phyloP scores from a whole-genome alignment of 2,113 vertebrate genomes.

The Actinemys pallida region DNA sequence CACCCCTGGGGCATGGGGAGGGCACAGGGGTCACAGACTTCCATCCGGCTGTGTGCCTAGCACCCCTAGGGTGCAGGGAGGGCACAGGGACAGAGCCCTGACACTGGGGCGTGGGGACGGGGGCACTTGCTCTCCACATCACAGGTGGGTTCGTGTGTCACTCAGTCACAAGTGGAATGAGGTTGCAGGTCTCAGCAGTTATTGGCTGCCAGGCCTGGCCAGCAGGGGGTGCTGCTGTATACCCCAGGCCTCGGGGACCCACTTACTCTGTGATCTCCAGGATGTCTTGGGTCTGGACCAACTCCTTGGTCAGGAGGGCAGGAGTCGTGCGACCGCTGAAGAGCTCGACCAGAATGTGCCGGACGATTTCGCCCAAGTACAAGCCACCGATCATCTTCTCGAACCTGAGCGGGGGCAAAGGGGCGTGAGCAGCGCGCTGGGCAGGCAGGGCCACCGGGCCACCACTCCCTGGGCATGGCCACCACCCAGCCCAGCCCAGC shows the following conservation, averaged over 20 bases:
- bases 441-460: background rate
- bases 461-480: background rate
- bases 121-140: background rate
- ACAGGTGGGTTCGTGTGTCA: background rate
- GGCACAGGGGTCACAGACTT: too few species aligned
- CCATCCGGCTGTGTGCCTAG: too few species aligned
- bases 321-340: slow-evolving; percentile 67
- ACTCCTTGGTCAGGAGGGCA: slow-evolving; percentile 52
- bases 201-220: background rate
- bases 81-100: background rate
- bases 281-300: slow-evolving; percentile 78
- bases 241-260: too few species aligned
- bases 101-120: rapidly evolving
- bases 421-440: background rate
- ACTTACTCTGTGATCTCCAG: slow-evolving; percentile 84
- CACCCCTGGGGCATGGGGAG: too few species aligned
- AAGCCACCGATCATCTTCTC: slow-evolving; percentile 90
- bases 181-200: background rate
- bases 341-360: slow-evolving; percentile 77
- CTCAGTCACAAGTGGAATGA: background rate
- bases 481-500: background rate
- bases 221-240: background rate
- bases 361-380: slow-evolving; percentile 86
- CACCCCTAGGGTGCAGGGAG: background rate
- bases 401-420: slow-evolving; percentile 75